Conservation (phyloP, 35 echinoderm and acorn worm species). For the Acanthaster planci region DNA sequence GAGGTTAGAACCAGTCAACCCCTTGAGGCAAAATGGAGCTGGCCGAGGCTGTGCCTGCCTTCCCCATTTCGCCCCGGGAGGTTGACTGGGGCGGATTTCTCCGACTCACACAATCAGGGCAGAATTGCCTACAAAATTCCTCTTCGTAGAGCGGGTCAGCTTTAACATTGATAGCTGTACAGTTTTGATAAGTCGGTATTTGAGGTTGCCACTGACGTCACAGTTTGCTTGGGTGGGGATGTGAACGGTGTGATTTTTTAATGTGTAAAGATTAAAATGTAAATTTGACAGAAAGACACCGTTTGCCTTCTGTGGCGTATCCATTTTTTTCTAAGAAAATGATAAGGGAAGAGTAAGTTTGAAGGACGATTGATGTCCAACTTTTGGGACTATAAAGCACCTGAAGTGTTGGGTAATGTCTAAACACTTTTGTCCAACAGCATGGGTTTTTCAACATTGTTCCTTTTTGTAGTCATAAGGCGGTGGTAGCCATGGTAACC, state of each 20-base stretch:
- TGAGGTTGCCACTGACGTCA: too few relatives aligned
- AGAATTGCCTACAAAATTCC: too few relatives aligned
- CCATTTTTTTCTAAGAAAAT: background rate
- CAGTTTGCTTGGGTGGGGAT: background rate
- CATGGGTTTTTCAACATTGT: conserved; percentile 22
- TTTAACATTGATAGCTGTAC: too few relatives aligned
- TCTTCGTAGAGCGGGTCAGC: too few relatives aligned
- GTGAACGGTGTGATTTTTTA: background rate
- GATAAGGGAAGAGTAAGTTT: background rate
- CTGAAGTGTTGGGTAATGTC: too few relatives aligned
- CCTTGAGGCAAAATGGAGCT: conserved; percentile 33
- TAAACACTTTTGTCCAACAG: background rate
- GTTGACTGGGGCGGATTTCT: conserved; percentile 28
- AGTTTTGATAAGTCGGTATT: too few relatives aligned
- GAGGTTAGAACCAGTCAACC: conserved; percentile 15
- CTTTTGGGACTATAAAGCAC: background rate
- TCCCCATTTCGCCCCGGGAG: conserved; percentile 34
- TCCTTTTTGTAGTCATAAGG: conserved; percentile 13
- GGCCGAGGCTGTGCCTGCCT: conserved; percentile 71
- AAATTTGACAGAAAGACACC: conserved; percentile 11
- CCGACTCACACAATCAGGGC: background rate
- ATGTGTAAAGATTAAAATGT: conserved; percentile 15
- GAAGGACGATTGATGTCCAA: background rate
- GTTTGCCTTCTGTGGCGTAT: background rate
- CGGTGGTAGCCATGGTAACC: conserved; percentile 2